These are phyloP conservation scores for Lucinisca nassula DNA, from an alignment of 2,888 invertebrate species.

Conservation along the genomic window DNA sequence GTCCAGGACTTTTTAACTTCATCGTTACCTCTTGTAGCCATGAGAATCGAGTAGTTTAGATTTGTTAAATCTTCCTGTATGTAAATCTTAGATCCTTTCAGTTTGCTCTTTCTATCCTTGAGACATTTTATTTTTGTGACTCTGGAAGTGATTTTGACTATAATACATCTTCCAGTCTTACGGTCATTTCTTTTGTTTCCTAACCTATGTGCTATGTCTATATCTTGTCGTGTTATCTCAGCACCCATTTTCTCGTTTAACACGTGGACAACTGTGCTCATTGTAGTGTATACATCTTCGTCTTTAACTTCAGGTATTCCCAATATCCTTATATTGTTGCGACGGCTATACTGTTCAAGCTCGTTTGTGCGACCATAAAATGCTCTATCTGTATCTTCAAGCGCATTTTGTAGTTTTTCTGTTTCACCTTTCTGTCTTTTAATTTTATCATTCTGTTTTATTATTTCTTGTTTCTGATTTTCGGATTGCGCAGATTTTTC, in stretches of 20 bases:
- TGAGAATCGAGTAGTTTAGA: not conserved
- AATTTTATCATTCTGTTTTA: not conserved
- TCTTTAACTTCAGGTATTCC: not conserved
- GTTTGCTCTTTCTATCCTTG: not conserved
- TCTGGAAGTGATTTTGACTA: not conserved
- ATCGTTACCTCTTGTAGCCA: conserved; percentile 3
- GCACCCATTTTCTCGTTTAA: not conserved
- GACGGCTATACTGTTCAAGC: conserved; percentile 4
- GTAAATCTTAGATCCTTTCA: not conserved
- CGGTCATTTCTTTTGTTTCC: not conserved
- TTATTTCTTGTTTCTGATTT: not conserved
- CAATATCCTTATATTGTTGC: not conserved
- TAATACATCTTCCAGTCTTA: not conserved
- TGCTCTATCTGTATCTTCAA: not conserved
- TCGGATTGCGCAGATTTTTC: not conserved
- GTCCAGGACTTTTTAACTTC: not conserved
- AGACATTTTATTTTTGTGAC: not conserved
- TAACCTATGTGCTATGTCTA: conserved; percentile 5
- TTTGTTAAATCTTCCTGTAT: conserved; percentile 11
- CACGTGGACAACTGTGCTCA: not conserved
- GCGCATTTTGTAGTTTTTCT: not conserved
- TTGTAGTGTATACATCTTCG: not conserved
- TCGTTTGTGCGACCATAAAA: not conserved
- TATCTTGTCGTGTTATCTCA: not conserved
- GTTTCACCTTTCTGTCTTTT: not conserved